Base-by-base conservation (phyloP, 1,140 invertebrate genomes). In the Caenorhabditis briggsae region DNA sequence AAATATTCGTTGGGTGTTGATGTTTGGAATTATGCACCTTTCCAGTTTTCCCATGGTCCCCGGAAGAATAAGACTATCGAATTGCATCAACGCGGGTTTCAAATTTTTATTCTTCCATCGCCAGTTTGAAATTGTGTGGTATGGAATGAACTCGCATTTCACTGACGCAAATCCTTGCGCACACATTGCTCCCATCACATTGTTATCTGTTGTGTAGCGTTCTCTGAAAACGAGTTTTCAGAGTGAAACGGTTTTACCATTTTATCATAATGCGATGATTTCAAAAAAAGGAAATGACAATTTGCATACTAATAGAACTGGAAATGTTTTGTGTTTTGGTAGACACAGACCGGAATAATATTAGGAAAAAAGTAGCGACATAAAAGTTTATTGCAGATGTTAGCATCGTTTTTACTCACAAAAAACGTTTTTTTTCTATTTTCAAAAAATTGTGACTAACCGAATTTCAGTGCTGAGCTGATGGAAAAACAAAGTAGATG, bases 391-490 rank as follows among this genome's bases (percentile, higher is more conserved):
- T 33, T 2, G 33, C 1, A 33, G 1, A 33, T 53, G 9, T 53
- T 0, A 53, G 50, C 50, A 9, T 53, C 9, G 16, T 16, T 2
- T 6, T 16, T 14, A 5, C 50, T 14, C 11, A 53, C 11, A 16
- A 11, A 53, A 14, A 14, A 8, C 9, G 2, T 6, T 11, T 11
- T 50, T 50, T 14, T 5, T 14, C 50, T 53, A 53, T 53, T 53
- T 11, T 53, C 9, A 8, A 8, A 11, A 53, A 53, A 16, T 2
- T 14, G 18, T 12, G 23, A 61, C 70, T 23, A 12, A 78, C 70
- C 70, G 70, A 78, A 78, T 78, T 46, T 78, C 46, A 53, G 70
- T 50, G n/a, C 70, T 78, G 46, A 78, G 46, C n/a, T 78, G 70
- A 78, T 78, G 70, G n/a, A 78, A 78, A 43, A 78, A 78, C 11